Evolutionary conservation across 1,140 invertebrate species (phyloP), one percentile per base, ranked within the genome.

Genomic region (Zaprionus africanus): DNA sequence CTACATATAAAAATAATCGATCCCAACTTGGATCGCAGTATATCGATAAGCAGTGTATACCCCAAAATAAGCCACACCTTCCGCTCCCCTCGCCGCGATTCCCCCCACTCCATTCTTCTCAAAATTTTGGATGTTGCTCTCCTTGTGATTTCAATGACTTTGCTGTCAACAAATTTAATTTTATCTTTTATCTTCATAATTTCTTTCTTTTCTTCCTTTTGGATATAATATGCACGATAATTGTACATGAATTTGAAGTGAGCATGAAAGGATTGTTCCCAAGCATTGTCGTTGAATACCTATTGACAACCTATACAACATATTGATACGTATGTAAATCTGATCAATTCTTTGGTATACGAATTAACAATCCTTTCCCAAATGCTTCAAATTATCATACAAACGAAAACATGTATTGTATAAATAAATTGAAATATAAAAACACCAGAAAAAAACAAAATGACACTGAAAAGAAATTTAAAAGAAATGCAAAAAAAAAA

Each of bases 401-500:
- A 53, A 72, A 59, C 31, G 24, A 53, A 43, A 53, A 43, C 17
- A 73, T 73, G 43, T 59, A 60, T 60, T 73, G 70, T 67, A 54
- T 60, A 54, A 68, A 68, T 49, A 43, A 67, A 73, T 41, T 43
- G 53, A 62, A 69, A 60, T 41, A 60, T 59, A 56, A 46, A 65
- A 69, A n/a, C 43, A 69, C 7, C n/a, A 15, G 31, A 53, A 34
- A 53, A 34, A 66, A 73, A 38, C 24, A 53, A 56, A 68, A 59
- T 41, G 0, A 54, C 22, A 63, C 57, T 66, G n/a, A 63, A 19
- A 59, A 53, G 26, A 19, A 41, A 62, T 31, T n/a, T 1, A 43
- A 56, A 49, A 57, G 38, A 56, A 57, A 57, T 22, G 22, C 22
- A 51, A 58, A 36, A n/a, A 71, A 22, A 26, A 63, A 17, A 31